These are phyloP conservation scores for Tipula vernalis DNA, from an alignment of 2,888 invertebrate genomes.

Conservation along the genomic window DNA sequence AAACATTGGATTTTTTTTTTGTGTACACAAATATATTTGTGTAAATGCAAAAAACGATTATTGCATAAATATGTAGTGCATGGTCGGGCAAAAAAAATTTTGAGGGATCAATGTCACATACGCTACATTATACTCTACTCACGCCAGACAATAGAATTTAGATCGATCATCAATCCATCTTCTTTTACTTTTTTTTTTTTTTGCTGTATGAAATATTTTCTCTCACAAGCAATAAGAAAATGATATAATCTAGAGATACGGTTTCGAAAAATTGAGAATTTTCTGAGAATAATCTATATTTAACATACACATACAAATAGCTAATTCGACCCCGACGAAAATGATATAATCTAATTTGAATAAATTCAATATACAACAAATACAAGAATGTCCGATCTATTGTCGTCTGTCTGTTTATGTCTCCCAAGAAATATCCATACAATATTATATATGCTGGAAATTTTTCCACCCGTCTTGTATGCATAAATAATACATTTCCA, in stretches of 20 bases:
- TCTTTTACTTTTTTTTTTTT: background rate
- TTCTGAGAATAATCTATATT: background rate
- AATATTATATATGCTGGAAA: background rate
- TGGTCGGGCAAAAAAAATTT: background rate
- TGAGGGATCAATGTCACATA: background rate
- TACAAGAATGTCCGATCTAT: background rate
- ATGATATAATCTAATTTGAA: background rate
- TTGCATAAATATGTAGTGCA: background rate
- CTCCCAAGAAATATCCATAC: background rate
- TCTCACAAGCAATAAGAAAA: background rate
- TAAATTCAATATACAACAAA: background rate
- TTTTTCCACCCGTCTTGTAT: background rate
- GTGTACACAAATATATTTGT: background rate
- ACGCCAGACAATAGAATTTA: background rate
- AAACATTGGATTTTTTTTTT: background rate
- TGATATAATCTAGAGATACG: background rate
- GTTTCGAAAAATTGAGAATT: background rate
- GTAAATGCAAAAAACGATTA: background rate
- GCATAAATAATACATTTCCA: background rate
- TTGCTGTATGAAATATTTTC: background rate
- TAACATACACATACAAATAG: background rate
- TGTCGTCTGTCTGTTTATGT: background rate
- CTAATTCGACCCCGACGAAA: background rate
- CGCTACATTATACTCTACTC: background rate
- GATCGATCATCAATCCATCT: background rate